Base-by-base conservation (phyloP, 2,113 vertebrate genomes). In the Castor canadensis region DNA sequence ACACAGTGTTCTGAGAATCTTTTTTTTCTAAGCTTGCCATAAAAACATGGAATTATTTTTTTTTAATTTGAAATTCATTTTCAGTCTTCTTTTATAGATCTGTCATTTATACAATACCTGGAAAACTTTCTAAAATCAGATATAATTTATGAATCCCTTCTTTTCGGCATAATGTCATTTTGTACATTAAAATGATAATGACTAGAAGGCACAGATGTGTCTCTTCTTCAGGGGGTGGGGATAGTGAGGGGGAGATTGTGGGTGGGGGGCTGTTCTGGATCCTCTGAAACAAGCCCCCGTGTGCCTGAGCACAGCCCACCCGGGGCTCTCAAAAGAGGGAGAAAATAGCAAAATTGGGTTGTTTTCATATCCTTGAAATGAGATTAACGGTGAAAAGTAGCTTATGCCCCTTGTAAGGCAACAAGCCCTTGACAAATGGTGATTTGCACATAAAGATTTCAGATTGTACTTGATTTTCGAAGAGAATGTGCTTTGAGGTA, bases 91-190 rank as follows among this genome's bases (percentile, higher is more conserved):
- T 98, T 98, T 98, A 98, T 98, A 98, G 98, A 98, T 98, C 98
- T 98, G 98, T 98, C 98, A 98, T 97, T 98, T 98, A 98, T 98
- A 98, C 98, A 98, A 98, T 98, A 98, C 98, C 97, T 98, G 97
- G 97, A 98, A 98, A 98, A 98, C 98, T 98, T 98, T 98, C 98
- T 98, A 98, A 98, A 96, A 98, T 98, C 98, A 97, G 98, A 98
- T 98, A 98, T 98, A 98, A 98, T 98, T 98, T 98, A 98, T 98
- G 98, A 98, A 97, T 93, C 98, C 97, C 98, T 98, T 98, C 98
- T 98, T 98, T 98, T 98, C 79, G 96, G 98, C 97, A 95, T 98
- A 98, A 98, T 98, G 98, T 98, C 98, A 98, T 98, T 97, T 98
- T 96, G 96, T 91, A 97, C 98, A 98, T 98, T 98, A 98, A 98